These are phyloP conservation scores for Dermatemys mawii DNA, from an alignment of 2,113 vertebrate genomes.

Conservation along the genomic window DNA sequence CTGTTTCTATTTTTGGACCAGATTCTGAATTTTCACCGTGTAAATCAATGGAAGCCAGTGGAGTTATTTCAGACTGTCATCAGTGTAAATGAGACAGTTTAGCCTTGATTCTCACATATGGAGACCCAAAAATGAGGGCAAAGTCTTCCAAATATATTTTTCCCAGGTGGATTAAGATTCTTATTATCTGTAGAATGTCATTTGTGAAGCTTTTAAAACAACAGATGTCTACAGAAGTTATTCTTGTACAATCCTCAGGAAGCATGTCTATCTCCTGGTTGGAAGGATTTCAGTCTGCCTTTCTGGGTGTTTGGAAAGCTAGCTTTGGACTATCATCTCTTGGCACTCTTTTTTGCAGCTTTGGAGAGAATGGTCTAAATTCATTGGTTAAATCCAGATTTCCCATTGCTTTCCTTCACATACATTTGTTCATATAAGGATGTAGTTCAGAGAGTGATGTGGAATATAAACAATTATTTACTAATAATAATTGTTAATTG, in stretches of 20 bases:
- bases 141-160: neutral
- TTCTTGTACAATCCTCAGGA: neutral
- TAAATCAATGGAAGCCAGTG: neutral
- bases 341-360: neutral
- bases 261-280: neutral
- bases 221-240: neutral
- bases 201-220: neutral
- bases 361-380: neutral
- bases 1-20: neutral
- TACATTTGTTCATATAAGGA: neutral
- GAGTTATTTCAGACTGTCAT: no score
- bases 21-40: neutral
- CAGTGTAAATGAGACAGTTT: neutral
- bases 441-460: neutral
- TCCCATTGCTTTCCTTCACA: fast-evolving
- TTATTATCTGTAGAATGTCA: constrained; percentile 7
- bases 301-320: neutral
- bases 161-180: neutral
- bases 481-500: neutral
- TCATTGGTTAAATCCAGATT: neutral
- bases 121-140: neutral
- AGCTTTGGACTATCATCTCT: neutral
- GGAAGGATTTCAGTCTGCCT: neutral
- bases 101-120: neutral
- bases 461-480: neutral